phyloP scores from a whole-genome alignment of 2,888 invertebrate genomes.

The Drosophila fulvimacula region DNA sequence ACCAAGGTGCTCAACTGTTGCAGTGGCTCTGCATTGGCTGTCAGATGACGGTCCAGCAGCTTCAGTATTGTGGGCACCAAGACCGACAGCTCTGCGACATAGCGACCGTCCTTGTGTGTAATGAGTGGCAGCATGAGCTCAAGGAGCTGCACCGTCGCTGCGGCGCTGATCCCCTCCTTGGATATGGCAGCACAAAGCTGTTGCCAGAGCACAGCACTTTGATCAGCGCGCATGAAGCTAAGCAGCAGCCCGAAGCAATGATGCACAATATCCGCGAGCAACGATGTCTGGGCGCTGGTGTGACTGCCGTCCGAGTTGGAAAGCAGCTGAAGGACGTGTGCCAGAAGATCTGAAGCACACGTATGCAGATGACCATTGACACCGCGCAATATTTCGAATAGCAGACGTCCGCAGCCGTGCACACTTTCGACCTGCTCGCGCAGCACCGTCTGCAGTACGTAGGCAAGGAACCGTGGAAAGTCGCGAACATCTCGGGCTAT shows the following conservation, averaged over 20 bases:
- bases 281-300: constrained; percentile 48
- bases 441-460: constrained; percentile 89
- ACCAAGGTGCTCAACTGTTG: constrained; percentile 84
- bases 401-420: constrained; percentile 92
- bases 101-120: constrained; percentile 88
- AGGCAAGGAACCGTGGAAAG: constrained; percentile 89
- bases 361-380: constrained; percentile 94
- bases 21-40: constrained; percentile 24
- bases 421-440: constrained; percentile 90
- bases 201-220: constrained; percentile 89
- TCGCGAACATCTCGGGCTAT: constrained; percentile 95
- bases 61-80: constrained; percentile 86
- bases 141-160: constrained; percentile 42
- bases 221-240: constrained; percentile 87
- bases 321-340: constrained; percentile 88
- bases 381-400: constrained; percentile 95
- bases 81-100: constrained; percentile 87
- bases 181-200: constrained; percentile 84
- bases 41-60: constrained; percentile 55
- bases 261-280: constrained; percentile 87
- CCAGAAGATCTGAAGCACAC: constrained; percentile 90
- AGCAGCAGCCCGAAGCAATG: constrained; percentile 88
- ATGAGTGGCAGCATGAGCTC: constrained; percentile 87
- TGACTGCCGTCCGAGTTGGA: constrained; percentile 74
- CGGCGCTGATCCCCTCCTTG: not conserved